Evolutionary conservation across 2,797 vertebrate genomes (phyloP).

Genomic region (Neoniphon sammara): DNA sequence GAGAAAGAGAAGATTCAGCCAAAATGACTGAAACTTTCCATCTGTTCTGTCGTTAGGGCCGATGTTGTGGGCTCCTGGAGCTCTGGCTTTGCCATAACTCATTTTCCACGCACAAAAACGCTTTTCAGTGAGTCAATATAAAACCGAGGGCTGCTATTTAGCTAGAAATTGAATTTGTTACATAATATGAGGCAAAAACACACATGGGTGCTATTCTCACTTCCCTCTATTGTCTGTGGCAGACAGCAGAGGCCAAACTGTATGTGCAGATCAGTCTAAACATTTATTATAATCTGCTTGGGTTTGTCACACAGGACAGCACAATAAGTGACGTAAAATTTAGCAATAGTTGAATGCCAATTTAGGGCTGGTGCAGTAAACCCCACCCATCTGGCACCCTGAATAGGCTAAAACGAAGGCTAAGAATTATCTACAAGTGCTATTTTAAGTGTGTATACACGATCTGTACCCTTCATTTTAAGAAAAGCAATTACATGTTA

Average conservation of each 20-base stretch:
- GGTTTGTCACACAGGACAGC: background rate
- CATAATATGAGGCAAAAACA: background rate
- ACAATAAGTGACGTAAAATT: background rate
- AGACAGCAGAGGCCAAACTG: background rate
- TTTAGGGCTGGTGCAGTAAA: conserved; percentile 2
- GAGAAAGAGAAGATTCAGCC: conserved; percentile 24
- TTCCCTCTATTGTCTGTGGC: conserved; percentile 1
- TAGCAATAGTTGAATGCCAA: too few relatives aligned
- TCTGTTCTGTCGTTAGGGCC: conserved; percentile 18
- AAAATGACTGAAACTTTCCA: conserved; percentile 56
- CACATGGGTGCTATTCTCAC: background rate
- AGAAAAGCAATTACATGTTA: too few relatives aligned
- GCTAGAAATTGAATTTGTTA: background rate
- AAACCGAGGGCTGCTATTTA: background rate
- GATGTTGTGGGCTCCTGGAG: background rate
- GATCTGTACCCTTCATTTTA: too few relatives aligned
- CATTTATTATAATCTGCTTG: too few relatives aligned
- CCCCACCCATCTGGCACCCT: background rate
- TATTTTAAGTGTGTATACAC: too few relatives aligned
- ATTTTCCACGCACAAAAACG: conserved; percentile 12
- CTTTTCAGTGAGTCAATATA: background rate
- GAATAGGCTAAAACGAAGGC: background rate
- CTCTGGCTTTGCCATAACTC: background rate
- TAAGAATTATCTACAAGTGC: too few relatives aligned
- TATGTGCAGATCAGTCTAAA: background rate